Evolutionary conservation across 2,888 invertebrate species (phyloP).

Genomic region (Actias luna): DNA sequence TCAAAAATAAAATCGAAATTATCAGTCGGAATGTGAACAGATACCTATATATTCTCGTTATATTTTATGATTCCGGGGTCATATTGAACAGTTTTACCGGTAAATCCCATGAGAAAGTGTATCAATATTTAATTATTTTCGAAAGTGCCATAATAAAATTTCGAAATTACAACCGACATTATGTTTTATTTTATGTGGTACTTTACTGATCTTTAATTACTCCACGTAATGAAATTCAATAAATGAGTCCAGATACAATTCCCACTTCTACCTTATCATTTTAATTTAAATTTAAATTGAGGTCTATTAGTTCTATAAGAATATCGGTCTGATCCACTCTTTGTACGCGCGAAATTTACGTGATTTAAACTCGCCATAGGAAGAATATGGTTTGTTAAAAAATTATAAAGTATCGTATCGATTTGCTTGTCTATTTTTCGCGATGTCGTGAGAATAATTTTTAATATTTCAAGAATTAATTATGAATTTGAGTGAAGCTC

Average conservation of each 20-base stretch:
- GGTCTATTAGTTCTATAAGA: neutral
- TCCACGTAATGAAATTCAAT: constrained; percentile 9
- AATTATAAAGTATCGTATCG: no score
- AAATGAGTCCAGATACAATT: neutral
- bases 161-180: constrained; percentile 28
- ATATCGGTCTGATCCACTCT: neutral
- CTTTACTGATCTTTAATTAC: constrained; percentile 14
- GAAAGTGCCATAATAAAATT: constrained; percentile 42
- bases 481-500: no score
- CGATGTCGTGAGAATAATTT: no score
- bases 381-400: no score
- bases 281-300: neutral
- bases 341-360: no score
- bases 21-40: neutral
- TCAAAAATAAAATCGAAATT: neutral
- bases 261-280: neutral
- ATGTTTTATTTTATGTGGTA: constrained; percentile 36
- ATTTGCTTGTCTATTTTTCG: no score
- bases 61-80: constrained; percentile 4
- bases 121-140: constrained; percentile 37
- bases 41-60: neutral
- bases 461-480: no score
- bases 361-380: no score
- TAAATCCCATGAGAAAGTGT: constrained; percentile 35
- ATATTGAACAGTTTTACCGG: constrained; percentile 17